These are phyloP conservation scores for Corythornis leucogaster DNA, from an alignment of 2,797 vertebrate genomes.

Conservation along the genomic window DNA sequence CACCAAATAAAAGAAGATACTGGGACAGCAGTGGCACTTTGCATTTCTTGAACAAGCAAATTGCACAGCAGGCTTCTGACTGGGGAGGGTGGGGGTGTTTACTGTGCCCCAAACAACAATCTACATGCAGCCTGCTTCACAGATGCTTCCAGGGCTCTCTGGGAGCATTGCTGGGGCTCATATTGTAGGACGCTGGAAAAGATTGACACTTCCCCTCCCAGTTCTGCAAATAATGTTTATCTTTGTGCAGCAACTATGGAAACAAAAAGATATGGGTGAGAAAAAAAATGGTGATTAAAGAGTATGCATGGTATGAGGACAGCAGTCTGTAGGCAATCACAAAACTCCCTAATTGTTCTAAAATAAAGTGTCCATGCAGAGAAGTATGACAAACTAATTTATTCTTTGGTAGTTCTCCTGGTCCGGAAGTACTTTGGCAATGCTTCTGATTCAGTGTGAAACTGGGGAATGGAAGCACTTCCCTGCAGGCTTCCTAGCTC, in stretches of 20 bases:
- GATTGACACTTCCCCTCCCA: neutral
- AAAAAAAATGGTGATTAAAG: neutral
- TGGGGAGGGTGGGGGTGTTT: neutral
- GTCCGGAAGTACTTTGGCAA: neutral
- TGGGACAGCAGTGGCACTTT: neutral
- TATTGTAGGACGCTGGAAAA: neutral
- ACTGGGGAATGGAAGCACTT: neutral
- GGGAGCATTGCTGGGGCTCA: neutral
- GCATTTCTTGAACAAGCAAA: neutral
- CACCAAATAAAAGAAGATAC: conserved; percentile 28
- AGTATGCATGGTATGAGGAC: neutral
- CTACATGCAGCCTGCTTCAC: accelerated
- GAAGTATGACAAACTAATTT: neutral
- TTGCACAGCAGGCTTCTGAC: neutral
- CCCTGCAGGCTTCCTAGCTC: neutral
- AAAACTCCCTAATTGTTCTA: neutral
- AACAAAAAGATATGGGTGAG: neutral
- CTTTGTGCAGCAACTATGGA: neutral
- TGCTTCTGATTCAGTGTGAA: neutral
- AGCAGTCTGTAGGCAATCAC: neutral
- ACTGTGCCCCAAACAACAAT: neutral
- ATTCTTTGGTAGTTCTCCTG: neutral
- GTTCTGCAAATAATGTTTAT: neutral
- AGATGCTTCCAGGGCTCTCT: neutral
- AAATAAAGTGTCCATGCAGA: neutral